Evolutionary conservation across 2,888 invertebrate genomes (phyloP).

Genomic region (Drosophila yooni): DNA sequence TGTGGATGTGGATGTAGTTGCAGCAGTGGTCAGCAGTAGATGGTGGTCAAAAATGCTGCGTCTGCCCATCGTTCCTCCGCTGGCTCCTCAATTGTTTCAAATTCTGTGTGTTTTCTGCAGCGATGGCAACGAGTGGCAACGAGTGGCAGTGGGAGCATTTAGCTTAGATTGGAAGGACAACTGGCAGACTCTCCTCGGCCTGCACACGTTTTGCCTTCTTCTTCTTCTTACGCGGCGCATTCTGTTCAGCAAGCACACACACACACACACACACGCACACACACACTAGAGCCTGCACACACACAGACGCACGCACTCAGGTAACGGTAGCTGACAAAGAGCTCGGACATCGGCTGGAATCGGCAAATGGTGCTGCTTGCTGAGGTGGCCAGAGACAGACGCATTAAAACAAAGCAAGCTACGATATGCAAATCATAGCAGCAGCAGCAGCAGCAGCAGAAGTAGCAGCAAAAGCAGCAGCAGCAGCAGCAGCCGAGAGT

Average conservation of each 20-base stretch:
- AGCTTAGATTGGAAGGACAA: slow-evolving; percentile 81
- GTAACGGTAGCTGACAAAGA: slow-evolving; percentile 73
- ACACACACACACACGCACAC: slow-evolving; percentile 16
- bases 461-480: background rate
- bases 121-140: slow-evolving; percentile 39
- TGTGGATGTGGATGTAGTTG: slow-evolving; percentile 62
- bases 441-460: slow-evolving; percentile 39
- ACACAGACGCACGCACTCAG: slow-evolving; percentile 37
- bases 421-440: slow-evolving; percentile 80
- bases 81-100: slow-evolving; percentile 79
- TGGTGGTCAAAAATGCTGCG: slow-evolving; percentile 81
- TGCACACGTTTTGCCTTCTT: slow-evolving; percentile 68
- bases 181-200: slow-evolving; percentile 68
- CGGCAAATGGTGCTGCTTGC: slow-evolving; percentile 38
- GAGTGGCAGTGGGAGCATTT: slow-evolving; percentile 66
- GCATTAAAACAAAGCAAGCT: slow-evolving; percentile 80
- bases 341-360: slow-evolving; percentile 64
- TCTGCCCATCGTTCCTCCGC: slow-evolving; percentile 65
- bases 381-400: slow-evolving; percentile 50
- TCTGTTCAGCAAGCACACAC: slow-evolving; percentile 45
- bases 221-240: slow-evolving; percentile 80
- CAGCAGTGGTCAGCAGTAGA: slow-evolving; percentile 78
- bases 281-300: slow-evolving; percentile 11
- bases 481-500: background rate
- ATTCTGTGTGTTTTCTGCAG: slow-evolving; percentile 70